A percentile compares a stretch with the other conserved stretches of the same genome.
Conservation (phyloP, 1,140 invertebrate genomes). For the Microplitis demolitor region DNA sequence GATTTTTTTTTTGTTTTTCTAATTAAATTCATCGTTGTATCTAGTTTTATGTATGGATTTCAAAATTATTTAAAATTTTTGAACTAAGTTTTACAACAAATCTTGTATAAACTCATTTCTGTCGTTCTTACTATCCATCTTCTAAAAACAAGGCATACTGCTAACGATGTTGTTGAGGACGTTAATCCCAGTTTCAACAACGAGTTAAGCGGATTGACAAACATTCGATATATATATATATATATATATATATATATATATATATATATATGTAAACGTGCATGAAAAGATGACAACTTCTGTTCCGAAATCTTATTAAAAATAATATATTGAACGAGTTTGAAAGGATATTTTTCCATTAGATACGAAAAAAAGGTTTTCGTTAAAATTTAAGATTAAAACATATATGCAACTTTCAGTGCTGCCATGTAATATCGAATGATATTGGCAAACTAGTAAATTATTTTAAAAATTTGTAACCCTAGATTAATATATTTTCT, state of each 20-base stretch:
- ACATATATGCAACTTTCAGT: too few species aligned
- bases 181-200: conserved; percentile 25
- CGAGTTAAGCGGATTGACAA: conserved; percentile 17
- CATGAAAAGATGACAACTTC: background rate
- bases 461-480: too few species aligned
- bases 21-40: too few species aligned
- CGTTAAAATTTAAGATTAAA: too few species aligned
- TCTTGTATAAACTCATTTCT: background rate
- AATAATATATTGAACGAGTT: background rate
- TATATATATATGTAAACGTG: background rate
- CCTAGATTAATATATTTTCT: too few species aligned
- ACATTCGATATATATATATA: background rate
- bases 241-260: background rate
- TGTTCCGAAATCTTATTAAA: background rate
- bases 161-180: conserved; percentile 13
- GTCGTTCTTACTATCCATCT: background rate
- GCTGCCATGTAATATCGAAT: too few species aligned
- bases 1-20: too few species aligned
- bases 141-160: background rate
- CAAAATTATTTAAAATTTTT: too few species aligned
- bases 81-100: background rate
- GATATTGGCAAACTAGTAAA: too few species aligned
- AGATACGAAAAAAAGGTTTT: too few species aligned
- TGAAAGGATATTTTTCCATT: too few species aligned
- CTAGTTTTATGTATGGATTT: too few species aligned